A percentile compares a stretch with the other conserved stretches of the same genome.
Evolutionary conservation across 2,797 vertebrate genomes (phyloP).

Genomic region (Miichthys miiuy): DNA sequence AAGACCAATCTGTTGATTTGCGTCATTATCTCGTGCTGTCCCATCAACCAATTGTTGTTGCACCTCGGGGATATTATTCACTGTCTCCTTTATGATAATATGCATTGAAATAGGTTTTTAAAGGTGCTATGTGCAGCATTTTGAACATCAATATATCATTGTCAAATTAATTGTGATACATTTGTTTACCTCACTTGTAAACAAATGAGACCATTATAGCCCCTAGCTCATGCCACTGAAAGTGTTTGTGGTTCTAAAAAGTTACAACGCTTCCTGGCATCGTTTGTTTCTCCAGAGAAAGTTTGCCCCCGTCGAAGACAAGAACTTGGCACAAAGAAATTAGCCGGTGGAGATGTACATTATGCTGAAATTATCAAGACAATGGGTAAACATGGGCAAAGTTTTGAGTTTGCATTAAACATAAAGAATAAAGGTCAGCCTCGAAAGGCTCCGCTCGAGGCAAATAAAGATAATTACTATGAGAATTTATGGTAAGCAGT

Average conservation of each 20-base stretch:
- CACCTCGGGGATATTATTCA: slow-evolving; percentile 50
- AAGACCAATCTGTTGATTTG: slow-evolving; percentile 61
- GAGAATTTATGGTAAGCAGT: slow-evolving; percentile 1
- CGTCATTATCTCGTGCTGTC: slow-evolving; percentile 44
- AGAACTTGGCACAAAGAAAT: slow-evolving; percentile 29
- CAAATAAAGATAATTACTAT: slow-evolving; percentile 9
- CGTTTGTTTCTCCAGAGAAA: slow-evolving; percentile 1
- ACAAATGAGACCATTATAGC: slow-evolving; percentile 69
- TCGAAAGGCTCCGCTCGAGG: not conserved
- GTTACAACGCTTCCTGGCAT: slow-evolving; percentile 33
- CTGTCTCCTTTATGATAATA: slow-evolving; percentile 60
- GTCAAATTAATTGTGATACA: slow-evolving; percentile 78
- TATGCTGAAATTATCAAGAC: not conserved
- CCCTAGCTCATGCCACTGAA: slow-evolving; percentile 21
- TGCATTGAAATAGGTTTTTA: slow-evolving; percentile 51
- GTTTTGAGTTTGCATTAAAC: not conserved
- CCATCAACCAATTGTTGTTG: slow-evolving; percentile 39
- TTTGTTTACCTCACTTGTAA: slow-evolving; percentile 71
- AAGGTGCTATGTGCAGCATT: slow-evolving; percentile 66
- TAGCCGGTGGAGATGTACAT: not conserved
- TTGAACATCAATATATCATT: slow-evolving; percentile 71
- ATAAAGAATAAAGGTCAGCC: not conserved
- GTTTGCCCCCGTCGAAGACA: not conserved
- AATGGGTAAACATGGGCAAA: not conserved
- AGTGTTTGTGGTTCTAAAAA: slow-evolving; percentile 48